These are phyloP conservation scores for Peribatodes rhomboidaria DNA, from an alignment of 2,888 invertebrate genomes.

Conservation along the genomic window DNA sequence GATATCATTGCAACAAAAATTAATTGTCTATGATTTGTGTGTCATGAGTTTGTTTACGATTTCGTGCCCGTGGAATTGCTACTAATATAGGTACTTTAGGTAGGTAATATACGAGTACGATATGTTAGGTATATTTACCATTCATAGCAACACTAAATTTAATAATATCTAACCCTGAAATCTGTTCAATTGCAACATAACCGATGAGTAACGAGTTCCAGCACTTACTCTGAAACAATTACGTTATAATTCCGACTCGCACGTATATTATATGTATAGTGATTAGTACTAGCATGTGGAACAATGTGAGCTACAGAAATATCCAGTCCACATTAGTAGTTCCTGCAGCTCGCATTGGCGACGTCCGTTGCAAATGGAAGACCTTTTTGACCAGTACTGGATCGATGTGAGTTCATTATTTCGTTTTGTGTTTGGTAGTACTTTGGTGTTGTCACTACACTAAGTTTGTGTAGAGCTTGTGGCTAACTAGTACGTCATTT, in stretches of 20 bases:
- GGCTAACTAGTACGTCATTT: no score
- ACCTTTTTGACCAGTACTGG: constrained; percentile 40
- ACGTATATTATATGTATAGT: constrained; percentile 10
- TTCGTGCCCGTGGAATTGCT: no score
- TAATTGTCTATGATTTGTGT: no score
- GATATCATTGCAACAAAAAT: no score
- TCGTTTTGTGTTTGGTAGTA: neutral
- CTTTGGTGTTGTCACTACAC: neutral
- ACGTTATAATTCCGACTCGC: constrained; percentile 21
- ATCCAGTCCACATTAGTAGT: constrained; percentile 44
- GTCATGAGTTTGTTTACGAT: no score
- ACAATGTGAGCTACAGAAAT: constrained; percentile 46
- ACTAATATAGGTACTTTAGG: no score
- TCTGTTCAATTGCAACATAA: constrained; percentile 24
- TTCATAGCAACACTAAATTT: constrained; percentile 1
- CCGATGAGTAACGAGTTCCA: constrained; percentile 37
- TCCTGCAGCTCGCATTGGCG: constrained; percentile 30
- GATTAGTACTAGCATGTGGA: constrained; percentile 31
- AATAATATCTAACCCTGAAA: constrained; percentile 34
- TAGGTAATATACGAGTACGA: no score
- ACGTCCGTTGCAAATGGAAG: constrained; percentile 35
- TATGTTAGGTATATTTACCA: neutral
- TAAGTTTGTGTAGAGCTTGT: no score
- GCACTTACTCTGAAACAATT: constrained; percentile 31
- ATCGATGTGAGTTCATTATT: constrained; percentile 27